phyloP scores from a whole-genome alignment of 2,113 vertebrate species.

The Galemys pyrenaicus region DNA sequence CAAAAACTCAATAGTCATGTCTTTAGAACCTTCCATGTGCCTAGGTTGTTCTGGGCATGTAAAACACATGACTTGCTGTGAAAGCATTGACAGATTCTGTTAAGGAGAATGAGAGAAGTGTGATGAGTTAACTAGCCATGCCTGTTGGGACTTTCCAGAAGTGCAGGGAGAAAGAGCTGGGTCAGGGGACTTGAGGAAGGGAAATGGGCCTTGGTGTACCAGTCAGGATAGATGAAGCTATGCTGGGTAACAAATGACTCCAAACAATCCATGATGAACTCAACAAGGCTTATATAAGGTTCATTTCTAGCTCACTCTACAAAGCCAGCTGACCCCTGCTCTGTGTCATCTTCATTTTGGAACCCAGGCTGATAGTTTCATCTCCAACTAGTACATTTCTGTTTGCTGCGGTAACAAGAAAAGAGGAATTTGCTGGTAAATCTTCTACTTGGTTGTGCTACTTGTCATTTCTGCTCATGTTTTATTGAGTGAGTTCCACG shows the following conservation, averaged over 20 bases:
- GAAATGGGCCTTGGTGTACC: background rate
- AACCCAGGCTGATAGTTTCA: background rate
- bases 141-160: background rate
- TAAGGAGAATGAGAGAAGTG: background rate
- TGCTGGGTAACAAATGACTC: background rate
- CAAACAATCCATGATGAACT: background rate
- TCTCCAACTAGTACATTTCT: background rate
- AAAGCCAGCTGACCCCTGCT: background rate
- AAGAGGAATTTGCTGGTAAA: background rate
- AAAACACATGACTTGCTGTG: background rate
- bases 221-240: background rate
- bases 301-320: background rate
- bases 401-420: background rate
- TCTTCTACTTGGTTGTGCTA: background rate
- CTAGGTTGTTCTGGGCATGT: background rate
- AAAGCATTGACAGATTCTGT: background rate
- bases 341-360: background rate
- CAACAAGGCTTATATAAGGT: background rate
- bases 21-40: background rate
- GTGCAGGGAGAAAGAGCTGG: background rate
- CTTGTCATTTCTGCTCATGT: background rate
- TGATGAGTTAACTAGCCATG: background rate
- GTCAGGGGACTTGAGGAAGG: background rate
- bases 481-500: background rate
- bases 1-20: background rate